phyloP scores from a whole-genome alignment of 2,113 vertebrate species.

The Zapus hudsonius region DNA sequence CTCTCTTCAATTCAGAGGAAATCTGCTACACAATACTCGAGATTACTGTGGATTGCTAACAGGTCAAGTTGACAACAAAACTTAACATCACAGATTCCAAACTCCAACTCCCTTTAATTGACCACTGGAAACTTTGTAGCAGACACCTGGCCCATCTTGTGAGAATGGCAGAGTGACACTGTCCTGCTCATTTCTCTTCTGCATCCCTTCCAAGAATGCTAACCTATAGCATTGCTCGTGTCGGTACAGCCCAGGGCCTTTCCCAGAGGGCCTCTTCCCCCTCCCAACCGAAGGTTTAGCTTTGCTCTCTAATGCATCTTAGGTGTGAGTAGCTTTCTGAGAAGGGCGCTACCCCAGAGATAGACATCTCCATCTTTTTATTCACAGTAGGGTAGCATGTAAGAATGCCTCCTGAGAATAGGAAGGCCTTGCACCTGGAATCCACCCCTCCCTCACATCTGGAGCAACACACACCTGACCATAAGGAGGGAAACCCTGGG shows the following conservation, averaged over 20 bases:
- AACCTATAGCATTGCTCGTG: background rate
- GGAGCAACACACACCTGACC: background rate
- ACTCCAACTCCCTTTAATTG: background rate
- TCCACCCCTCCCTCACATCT: background rate
- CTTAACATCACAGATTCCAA: too few relatives aligned
- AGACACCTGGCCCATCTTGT: too few relatives aligned
- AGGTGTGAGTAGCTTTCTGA: background rate
- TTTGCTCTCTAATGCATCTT: background rate
- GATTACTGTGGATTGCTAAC: too few relatives aligned
- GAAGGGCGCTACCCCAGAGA: too few relatives aligned
- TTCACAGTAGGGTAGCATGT: background rate
- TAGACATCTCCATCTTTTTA: too few relatives aligned
- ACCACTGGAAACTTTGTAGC: background rate
- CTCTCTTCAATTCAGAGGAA: too few relatives aligned
- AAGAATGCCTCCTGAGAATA: too few relatives aligned
- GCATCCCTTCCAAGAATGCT: background rate
- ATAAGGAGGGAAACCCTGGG: fast-evolving
- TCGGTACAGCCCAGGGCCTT: background rate
- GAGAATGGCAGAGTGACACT: background rate
- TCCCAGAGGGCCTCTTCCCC: background rate
- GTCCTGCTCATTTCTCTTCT: background rate
- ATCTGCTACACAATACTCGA: too few relatives aligned
- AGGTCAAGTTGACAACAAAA: too few relatives aligned
- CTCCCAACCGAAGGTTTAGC: too few relatives aligned
- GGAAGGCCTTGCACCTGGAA: background rate